These are phyloP conservation scores for Myotis myotis DNA, from an alignment of 2,797 vertebrate genomes.

Conservation along the genomic window DNA sequence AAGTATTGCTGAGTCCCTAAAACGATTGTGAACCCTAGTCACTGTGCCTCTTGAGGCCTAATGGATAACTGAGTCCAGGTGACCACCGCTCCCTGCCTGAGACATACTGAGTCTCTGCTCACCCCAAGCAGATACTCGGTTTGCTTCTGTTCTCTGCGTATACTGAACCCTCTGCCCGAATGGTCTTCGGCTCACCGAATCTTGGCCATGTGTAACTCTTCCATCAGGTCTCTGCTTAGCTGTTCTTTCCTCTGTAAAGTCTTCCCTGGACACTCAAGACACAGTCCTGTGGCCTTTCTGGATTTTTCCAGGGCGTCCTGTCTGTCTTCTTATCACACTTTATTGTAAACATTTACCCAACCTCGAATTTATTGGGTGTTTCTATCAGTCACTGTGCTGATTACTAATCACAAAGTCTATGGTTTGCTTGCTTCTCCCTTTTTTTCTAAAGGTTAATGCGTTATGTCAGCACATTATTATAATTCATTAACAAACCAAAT, in stretches of 20 bases:
- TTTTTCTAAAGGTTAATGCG: not conserved
- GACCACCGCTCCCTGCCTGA: not conserved
- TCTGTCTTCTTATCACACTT: not conserved
- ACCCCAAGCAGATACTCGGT: not conserved
- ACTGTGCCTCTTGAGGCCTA: not conserved
- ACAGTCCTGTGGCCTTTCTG: not conserved
- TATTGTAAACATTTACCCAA: not conserved
- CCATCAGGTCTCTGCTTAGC: not conserved
- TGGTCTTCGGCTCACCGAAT: not conserved
- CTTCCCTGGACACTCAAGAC: not conserved
- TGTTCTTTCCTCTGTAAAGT: not conserved
- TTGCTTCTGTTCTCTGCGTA: not conserved
- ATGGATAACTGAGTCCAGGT: not conserved
- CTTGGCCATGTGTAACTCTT: not conserved
- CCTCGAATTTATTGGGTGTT: not conserved
- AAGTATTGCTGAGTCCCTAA: not conserved
- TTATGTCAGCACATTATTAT: not conserved
- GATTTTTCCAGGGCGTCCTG: not conserved
- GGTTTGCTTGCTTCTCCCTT: not conserved
- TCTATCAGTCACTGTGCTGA: not conserved
- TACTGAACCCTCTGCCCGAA: not conserved
- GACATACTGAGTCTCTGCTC: not conserved
- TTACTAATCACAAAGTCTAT: not conserved
- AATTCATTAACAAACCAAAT: conserved; percentile 7
- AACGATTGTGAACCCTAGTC: not conserved